phyloP scores from a whole-genome alignment of 2,888 invertebrate genomes.

The Geotrupes spiniger region DNA sequence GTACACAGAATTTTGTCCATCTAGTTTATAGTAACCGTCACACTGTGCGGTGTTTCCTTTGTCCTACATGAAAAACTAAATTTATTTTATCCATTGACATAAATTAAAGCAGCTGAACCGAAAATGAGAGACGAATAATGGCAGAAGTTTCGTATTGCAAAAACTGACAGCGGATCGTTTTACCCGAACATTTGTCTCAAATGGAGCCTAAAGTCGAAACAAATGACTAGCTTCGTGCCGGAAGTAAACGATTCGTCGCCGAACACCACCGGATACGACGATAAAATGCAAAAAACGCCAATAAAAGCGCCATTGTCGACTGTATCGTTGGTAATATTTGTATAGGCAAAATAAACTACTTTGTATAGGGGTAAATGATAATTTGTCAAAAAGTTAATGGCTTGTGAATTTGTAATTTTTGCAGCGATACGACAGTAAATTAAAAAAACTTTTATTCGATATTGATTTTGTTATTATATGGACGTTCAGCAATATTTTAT shows the following conservation, averaged over 20 bases:
- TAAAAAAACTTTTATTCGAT: constrained; percentile 7
- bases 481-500: too few species aligned
- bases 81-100: too few species aligned
- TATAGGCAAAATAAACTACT: constrained; percentile 40
- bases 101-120: too few species aligned
- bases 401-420: constrained; percentile 55
- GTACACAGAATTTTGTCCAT: too few species aligned
- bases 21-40: too few species aligned
- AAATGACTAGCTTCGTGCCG: constrained; percentile 38
- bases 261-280: constrained; percentile 38
- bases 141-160: too few species aligned
- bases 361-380: constrained; percentile 30
- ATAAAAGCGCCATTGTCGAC: constrained; percentile 36
- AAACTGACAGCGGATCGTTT: constrained; percentile 18
- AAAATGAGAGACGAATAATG: too few species aligned
- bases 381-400: constrained; percentile 64
- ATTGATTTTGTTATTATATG: too few species aligned
- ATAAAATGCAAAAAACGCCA: constrained; percentile 45
- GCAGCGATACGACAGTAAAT: constrained; percentile 10
- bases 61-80: too few species aligned
- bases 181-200: constrained; percentile 37
- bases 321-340: constrained; percentile 37
- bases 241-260: constrained; percentile 36
- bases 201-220: constrained; percentile 41
- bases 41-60: too few species aligned